A percentile compares a stretch with the other conserved stretches of the same genome.
phyloP scores from a whole-genome alignment of 2,113 vertebrate species.

The Emydura subglobosa region DNA sequence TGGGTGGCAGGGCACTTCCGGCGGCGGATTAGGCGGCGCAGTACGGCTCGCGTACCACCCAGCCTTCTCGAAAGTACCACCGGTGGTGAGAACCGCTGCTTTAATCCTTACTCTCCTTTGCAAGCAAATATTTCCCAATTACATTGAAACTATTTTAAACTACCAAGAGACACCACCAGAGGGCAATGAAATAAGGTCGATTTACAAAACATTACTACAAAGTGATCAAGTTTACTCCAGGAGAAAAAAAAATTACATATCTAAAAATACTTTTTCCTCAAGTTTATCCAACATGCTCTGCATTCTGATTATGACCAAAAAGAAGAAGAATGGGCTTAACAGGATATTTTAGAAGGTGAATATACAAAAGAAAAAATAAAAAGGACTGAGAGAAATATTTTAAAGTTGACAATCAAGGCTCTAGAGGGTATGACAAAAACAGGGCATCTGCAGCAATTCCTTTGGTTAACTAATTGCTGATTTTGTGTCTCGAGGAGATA shows the following conservation, averaged over 20 bases:
- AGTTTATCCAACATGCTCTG: not conserved
- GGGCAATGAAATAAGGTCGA: slow-evolving; percentile 57
- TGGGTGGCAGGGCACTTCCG: no score
- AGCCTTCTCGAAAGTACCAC: no score
- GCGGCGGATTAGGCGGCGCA: no score
- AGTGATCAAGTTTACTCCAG: accelerated
- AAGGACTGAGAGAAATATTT: accelerated
- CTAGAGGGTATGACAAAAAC: not conserved
- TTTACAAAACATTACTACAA: not conserved
- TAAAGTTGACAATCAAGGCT: not conserved
- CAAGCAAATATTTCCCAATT: not conserved
- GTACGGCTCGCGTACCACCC: no score
- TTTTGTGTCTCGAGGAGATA: not conserved
- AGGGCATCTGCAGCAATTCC: not conserved
- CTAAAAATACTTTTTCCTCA: not conserved
- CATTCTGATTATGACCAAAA: not conserved
- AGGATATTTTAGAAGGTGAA: not conserved
- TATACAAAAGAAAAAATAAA: not conserved
- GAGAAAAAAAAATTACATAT: not conserved
- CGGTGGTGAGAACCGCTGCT: no score
- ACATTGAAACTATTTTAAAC: not conserved
- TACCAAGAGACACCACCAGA: slow-evolving; percentile 68
- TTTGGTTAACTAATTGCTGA: not conserved
- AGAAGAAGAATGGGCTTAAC: not conserved
- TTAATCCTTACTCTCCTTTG: not conserved